phyloP scores from a whole-genome alignment of 2,113 vertebrate species.

The Prochilodus magdalenae region DNA sequence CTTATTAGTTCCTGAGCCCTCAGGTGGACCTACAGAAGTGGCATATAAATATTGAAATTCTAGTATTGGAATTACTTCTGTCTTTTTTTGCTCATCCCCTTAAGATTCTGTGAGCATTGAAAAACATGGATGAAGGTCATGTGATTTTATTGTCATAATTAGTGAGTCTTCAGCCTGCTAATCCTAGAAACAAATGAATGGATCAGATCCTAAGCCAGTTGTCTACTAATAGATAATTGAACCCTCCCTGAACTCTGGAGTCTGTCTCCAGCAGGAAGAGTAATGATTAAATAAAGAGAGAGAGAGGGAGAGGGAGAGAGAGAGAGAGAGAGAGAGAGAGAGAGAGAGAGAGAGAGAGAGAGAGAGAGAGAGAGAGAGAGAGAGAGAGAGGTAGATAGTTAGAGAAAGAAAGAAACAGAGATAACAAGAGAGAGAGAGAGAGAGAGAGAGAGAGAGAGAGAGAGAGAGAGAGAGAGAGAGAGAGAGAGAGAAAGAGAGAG shows the following conservation, averaged over 20 bases:
- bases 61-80: too few species aligned
- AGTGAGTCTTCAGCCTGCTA: neutral
- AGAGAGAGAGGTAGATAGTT: neutral
- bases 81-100: neutral
- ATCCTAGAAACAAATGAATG: slow-evolving; percentile 1
- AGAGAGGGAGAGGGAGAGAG: slow-evolving; percentile 19
- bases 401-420: too few species aligned
- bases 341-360: slow-evolving; percentile 8
- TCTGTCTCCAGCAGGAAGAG: slow-evolving; percentile 5
- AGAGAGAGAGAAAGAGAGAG: slow-evolving; percentile 16
- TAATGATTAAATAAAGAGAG: slow-evolving; percentile 39
- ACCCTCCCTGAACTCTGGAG: slow-evolving; percentile 15
- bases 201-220: slow-evolving; percentile 32
- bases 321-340: neutral
- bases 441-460: slow-evolving; percentile 17
- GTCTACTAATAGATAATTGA: slow-evolving; percentile 35
- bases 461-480: neutral
- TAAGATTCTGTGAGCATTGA: neutral
- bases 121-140: neutral
- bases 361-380: slow-evolving; percentile 15
- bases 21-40: too few species aligned
- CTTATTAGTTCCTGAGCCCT: too few species aligned
- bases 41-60: too few species aligned
- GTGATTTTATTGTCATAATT: slow-evolving; percentile 14
- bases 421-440: slow-evolving; percentile 17